phyloP scores from a whole-genome alignment of 2,113 vertebrate species.

The Corythaeola cristata region DNA sequence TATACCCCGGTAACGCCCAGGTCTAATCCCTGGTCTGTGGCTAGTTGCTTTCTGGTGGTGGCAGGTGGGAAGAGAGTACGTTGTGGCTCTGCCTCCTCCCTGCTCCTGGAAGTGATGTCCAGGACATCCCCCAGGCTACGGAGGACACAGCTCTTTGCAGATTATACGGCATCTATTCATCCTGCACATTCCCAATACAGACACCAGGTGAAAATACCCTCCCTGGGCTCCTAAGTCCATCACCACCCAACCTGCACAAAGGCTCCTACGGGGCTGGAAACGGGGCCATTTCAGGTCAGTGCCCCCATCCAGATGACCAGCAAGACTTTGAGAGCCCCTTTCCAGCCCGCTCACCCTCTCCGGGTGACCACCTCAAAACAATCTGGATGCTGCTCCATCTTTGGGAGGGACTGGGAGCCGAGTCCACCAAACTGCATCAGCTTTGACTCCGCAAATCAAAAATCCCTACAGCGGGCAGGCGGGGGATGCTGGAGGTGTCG shows the following conservation, averaged over 20 bases:
- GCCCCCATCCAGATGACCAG: too few relatives aligned
- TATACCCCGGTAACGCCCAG: fast-evolving
- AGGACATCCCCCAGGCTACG: neutral
- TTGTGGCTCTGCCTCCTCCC: neutral
- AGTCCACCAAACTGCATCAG: neutral
- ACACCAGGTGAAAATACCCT: neutral
- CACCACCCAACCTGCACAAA: neutral
- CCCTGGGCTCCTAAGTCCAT: neutral
- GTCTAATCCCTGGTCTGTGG: neutral
- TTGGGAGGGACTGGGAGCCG: neutral
- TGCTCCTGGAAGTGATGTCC: neutral
- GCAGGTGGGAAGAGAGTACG: neutral
- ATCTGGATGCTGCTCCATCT: neutral
- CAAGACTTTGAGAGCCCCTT: neutral
- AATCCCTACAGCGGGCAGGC: neutral
- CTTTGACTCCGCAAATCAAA: neutral
- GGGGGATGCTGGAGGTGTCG: neutral
- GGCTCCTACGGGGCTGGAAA: neutral
- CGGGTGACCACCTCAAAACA: neutral
- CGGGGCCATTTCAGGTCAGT: neutral
- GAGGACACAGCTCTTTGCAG: neutral
- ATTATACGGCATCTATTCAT: neutral
- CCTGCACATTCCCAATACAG: fast-evolving
- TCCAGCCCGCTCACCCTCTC: neutral
- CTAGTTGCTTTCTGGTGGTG: neutral